Percentiles rank a stretch among this genome's conserved stretches.
Evolutionary conservation across 2,888 invertebrate species (phyloP).

Genomic region (Zygothrica quintamaculata): DNA sequence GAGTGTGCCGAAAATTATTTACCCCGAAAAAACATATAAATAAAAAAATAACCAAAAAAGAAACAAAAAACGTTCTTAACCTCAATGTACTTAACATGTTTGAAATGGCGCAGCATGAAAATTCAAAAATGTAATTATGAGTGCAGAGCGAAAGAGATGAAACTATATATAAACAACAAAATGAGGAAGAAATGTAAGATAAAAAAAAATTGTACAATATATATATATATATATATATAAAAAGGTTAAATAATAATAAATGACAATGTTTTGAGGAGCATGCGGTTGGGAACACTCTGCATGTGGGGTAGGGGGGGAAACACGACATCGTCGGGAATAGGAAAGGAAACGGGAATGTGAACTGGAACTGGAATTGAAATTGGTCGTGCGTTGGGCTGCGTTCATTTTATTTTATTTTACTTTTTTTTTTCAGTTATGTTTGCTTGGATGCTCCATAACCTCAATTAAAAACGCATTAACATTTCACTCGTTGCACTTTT

Average conservation of each 20-base stretch:
- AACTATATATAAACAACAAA: constrained; percentile 10
- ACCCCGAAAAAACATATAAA: constrained; percentile 25
- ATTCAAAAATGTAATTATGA: constrained; percentile 74
- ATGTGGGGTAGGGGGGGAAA: constrained; percentile 7
- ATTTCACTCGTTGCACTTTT: constrained; percentile 75
- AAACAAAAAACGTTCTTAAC: constrained; percentile 41
- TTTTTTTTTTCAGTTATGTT: constrained; percentile 33
- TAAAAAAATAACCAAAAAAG: constrained; percentile 13
- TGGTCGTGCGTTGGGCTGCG: constrained; percentile 27
- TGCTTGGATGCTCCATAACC: constrained; percentile 76
- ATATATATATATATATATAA: too few relatives aligned
- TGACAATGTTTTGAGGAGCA: constrained; percentile 73
- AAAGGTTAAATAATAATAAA: constrained; percentile 75
- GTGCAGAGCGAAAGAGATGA: constrained; percentile 31
- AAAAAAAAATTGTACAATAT: constrained; percentile 18
- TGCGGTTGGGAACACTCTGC: constrained; percentile 44
- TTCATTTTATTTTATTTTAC: not conserved
- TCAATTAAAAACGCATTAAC: constrained; percentile 84
- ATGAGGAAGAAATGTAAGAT: constrained; percentile 4
- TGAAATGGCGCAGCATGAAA: constrained; percentile 70
- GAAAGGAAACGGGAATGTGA: not conserved
- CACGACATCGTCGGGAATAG: constrained; percentile 16
- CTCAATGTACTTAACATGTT: constrained; percentile 44
- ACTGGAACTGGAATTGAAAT: constrained; percentile 2
- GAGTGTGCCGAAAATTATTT: constrained; percentile 70